phyloP scores from a whole-genome alignment of 2,797 vertebrate species.

The Pygocentrus nattereri region DNA sequence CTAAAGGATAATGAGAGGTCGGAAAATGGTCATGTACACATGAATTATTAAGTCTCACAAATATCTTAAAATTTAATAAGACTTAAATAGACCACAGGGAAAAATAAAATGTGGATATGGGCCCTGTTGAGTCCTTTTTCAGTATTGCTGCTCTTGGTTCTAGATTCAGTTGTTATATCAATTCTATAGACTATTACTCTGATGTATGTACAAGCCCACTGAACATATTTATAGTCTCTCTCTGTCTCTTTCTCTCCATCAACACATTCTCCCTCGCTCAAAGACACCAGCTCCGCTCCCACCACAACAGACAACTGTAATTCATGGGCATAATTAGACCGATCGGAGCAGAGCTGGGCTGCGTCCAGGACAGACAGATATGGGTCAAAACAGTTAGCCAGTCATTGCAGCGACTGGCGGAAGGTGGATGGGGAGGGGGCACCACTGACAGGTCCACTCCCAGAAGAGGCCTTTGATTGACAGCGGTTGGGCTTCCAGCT shows the following conservation, averaged over 20 bases:
- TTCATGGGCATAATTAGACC: conserved; percentile 80
- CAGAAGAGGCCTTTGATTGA: conserved; percentile 57
- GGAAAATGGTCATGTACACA: neutral
- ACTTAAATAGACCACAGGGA: too few species aligned
- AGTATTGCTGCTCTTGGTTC: neutral
- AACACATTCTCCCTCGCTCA: conserved; percentile 60
- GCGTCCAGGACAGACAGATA: conserved; percentile 77
- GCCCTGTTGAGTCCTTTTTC: neutral
- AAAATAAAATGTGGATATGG: too few species aligned
- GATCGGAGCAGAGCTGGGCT: conserved; percentile 76
- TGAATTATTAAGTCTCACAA: neutral
- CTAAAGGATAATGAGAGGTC: neutral
- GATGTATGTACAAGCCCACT: conserved; percentile 2
- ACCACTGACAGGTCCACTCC: conserved; percentile 57
- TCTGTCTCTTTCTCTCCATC: conserved; percentile 46
- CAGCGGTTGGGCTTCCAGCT: conserved; percentile 48
- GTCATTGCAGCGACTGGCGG: conserved; percentile 53
- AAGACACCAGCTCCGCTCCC: conserved; percentile 50
- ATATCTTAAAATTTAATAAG: too few species aligned
- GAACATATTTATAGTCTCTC: neutral
- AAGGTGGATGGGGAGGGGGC: conserved; percentile 9
- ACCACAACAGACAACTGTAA: conserved; percentile 74
- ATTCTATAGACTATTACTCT: neutral
- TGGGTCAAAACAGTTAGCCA: conserved; percentile 67
- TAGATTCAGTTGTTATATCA: neutral